These are phyloP conservation scores for Gopherus evgoodei DNA, from an alignment of 2,113 vertebrate genomes.

Conservation along the genomic window DNA sequence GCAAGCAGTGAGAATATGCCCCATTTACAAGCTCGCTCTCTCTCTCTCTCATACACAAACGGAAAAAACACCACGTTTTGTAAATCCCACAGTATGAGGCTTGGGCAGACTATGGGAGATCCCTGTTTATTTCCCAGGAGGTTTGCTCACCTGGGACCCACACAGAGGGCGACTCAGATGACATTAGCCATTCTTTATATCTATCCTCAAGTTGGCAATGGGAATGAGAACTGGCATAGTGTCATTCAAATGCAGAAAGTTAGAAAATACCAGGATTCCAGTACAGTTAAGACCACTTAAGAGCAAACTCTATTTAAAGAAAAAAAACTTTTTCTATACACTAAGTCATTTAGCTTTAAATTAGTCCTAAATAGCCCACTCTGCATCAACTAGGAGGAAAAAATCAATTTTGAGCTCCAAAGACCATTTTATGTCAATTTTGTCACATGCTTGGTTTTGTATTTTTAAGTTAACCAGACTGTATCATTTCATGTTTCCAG, in stretches of 20 bases:
- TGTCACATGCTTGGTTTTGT: not conserved
- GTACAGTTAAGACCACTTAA: not conserved
- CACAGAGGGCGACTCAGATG: no score
- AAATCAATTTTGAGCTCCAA: not conserved
- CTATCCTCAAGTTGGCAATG: not conserved
- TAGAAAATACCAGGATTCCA: not conserved
- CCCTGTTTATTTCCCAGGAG: no score
- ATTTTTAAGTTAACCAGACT: not conserved
- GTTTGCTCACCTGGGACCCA: no score
- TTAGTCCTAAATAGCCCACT: not conserved
- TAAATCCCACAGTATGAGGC: not conserved
- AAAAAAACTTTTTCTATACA: not conserved
- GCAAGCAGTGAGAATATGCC: not conserved
- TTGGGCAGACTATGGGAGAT: not conserved
- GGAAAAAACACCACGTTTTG: no score
- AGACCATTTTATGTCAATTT: not conserved
- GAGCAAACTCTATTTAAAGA: not conserved
- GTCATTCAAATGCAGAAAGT: not conserved
- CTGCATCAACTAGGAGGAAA: no score
- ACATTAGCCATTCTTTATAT: not conserved
- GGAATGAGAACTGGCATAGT: not conserved
- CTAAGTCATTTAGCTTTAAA: not conserved
- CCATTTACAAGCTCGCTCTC: not conserved
- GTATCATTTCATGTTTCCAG: not conserved
- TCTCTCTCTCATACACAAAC: not conserved